phyloP scores from a whole-genome alignment of 2,888 invertebrate genomes.

The Craniophora ligustri region DNA sequence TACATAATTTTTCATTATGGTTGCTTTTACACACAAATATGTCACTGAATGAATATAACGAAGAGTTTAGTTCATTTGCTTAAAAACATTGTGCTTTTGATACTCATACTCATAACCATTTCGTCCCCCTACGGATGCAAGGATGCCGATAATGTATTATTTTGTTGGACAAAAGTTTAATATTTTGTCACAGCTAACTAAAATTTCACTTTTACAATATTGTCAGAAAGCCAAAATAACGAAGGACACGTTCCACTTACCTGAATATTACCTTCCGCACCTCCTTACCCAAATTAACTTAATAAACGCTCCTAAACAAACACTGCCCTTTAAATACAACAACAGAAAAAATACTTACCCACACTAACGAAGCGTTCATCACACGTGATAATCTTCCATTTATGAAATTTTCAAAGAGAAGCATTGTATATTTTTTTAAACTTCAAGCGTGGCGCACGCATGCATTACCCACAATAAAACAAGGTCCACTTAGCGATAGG shows the following conservation, averaged over 20 bases:
- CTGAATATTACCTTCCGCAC: no score
- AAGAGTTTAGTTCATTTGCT: conserved; percentile 36
- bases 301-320: not conserved
- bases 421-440: conserved; percentile 9
- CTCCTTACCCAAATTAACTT: not conserved
- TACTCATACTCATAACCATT: conserved; percentile 27
- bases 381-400: conserved; percentile 9
- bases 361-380: not conserved
- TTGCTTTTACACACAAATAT: conserved; percentile 36
- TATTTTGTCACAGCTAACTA: not conserved
- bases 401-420: conserved; percentile 18
- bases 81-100: conserved; percentile 24
- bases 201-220: not conserved
- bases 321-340: not conserved
- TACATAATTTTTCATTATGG: conserved; percentile 34
- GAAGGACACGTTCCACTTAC: no score
- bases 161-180: not conserved
- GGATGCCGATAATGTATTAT: conserved; percentile 1
- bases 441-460: conserved; percentile 32
- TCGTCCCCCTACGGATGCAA: conserved; percentile 6
- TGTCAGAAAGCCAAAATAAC: not conserved
- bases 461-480: conserved; percentile 70
- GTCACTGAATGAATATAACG: conserved; percentile 26
- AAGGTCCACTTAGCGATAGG: conserved; percentile 70
- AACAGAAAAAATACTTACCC: not conserved